Evolutionary conservation across 2,888 invertebrate genomes (phyloP).

Genomic region (Prenolepis imparis): DNA sequence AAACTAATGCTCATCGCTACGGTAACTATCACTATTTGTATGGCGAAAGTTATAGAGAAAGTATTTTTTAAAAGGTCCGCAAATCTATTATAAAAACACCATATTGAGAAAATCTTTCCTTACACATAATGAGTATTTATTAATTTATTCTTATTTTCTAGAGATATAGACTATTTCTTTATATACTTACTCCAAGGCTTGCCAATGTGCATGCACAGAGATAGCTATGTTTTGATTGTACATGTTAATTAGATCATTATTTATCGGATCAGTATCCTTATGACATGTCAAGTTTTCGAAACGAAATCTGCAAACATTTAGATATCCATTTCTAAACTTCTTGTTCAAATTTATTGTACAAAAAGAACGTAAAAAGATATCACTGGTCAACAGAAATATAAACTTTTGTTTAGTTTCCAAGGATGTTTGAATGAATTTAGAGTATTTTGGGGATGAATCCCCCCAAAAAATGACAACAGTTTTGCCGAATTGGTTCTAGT

Average conservation of each 20-base stretch:
- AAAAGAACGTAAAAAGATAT: not conserved
- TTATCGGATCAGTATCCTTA: not conserved
- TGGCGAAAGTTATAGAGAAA: not conserved
- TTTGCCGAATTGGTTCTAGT: too few relatives aligned
- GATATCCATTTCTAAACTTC: not conserved
- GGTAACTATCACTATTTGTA: not conserved
- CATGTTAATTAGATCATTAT: not conserved
- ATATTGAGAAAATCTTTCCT: not conserved
- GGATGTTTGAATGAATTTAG: too few relatives aligned
- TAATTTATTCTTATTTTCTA: not conserved
- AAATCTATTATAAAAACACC: not conserved
- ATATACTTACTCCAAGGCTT: conserved; percentile 14
- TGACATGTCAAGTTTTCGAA: not conserved
- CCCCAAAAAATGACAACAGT: too few relatives aligned
- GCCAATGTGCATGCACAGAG: not conserved
- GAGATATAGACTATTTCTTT: not conserved
- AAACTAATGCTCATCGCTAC: not conserved
- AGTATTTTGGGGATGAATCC: too few relatives aligned
- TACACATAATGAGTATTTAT: not conserved
- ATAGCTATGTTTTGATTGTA: not conserved
- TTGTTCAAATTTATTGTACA: not conserved
- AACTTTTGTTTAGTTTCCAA: too few relatives aligned
- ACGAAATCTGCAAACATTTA: conserved; percentile 19
- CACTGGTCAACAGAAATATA: too few relatives aligned
- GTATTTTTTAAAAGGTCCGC: not conserved